Evolutionary conservation across 1,140 invertebrate genomes (phyloP).

Genomic region (Marisa cornuarietis): DNA sequence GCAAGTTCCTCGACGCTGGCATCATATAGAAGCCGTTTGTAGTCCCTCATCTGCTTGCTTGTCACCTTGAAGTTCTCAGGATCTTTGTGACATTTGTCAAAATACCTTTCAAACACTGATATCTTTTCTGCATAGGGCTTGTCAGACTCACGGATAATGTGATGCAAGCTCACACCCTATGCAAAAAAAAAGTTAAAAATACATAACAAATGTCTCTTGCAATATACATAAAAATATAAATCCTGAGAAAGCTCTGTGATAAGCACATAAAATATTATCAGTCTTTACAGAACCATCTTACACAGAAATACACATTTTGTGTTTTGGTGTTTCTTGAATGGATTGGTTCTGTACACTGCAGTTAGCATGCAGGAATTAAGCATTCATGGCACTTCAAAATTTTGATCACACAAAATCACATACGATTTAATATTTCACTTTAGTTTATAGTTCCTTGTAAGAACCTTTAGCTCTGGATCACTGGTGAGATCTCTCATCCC

Average conservation of each 20-base stretch:
- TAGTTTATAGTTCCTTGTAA: background rate
- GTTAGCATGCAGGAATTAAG: no score
- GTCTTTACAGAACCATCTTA: no score
- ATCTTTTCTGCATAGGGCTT: conserved; percentile 47
- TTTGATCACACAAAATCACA: no score
- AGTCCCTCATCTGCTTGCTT: conserved; percentile 26
- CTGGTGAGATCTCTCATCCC: conserved; percentile 24
- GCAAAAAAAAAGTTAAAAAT: background rate
- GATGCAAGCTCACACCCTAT: conserved; percentile 39
- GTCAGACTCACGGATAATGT: conserved; percentile 40
- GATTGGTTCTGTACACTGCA: no score
- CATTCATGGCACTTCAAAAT: no score
- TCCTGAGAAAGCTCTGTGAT: background rate
- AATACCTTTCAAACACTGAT: conserved; percentile 34
- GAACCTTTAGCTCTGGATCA: conserved; percentile 24
- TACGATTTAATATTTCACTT: no score
- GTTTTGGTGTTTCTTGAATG: no score
- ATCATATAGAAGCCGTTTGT: conserved; percentile 31
- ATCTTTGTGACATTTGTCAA: conserved; percentile 8
- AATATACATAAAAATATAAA: background rate
- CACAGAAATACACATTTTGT: no score
- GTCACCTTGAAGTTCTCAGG: conserved; percentile 13
- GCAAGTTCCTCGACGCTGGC: conserved; percentile 35
- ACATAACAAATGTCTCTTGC: background rate
- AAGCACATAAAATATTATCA: background rate